Conservation (phyloP, 2,113 vertebrate species). For the Himantopus leucocephalus region DNA sequence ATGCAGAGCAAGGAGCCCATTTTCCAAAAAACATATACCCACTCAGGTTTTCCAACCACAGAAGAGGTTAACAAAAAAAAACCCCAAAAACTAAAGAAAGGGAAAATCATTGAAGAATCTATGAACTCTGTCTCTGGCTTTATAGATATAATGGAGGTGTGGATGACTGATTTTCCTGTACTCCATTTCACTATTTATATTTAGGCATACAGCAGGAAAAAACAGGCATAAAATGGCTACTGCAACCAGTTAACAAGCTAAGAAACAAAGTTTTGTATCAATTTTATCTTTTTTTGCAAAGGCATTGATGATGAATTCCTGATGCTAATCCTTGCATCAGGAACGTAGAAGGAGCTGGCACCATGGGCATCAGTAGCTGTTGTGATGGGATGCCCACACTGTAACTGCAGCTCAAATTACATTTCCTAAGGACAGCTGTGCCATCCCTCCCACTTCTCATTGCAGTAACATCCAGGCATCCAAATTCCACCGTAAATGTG, state of each 20-base stretch:
- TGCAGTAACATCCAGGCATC: background rate
- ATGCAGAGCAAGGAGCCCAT: background rate
- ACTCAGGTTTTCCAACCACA: background rate
- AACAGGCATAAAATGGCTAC: background rate
- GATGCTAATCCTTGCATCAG: too few relatives aligned
- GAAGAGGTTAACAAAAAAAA: background rate
- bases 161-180: background rate
- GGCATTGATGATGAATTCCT: background rate
- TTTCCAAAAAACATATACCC: background rate
- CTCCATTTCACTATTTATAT: background rate
- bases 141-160: background rate
- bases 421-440: background rate
- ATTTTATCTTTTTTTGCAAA: background rate
- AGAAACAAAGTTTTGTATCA: background rate
- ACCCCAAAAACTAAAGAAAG: too few relatives aligned
- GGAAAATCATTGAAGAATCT: background rate
- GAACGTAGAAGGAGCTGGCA: background rate
- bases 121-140: background rate
- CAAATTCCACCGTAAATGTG: accelerated
- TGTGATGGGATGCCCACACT: background rate
- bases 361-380: accelerated
- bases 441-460: background rate
- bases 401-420: background rate
- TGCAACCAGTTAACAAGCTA: background rate
- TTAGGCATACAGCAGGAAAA: background rate